phyloP scores from a whole-genome alignment of 1,140 invertebrate genomes.

The Aphelinus atriplicis region DNA sequence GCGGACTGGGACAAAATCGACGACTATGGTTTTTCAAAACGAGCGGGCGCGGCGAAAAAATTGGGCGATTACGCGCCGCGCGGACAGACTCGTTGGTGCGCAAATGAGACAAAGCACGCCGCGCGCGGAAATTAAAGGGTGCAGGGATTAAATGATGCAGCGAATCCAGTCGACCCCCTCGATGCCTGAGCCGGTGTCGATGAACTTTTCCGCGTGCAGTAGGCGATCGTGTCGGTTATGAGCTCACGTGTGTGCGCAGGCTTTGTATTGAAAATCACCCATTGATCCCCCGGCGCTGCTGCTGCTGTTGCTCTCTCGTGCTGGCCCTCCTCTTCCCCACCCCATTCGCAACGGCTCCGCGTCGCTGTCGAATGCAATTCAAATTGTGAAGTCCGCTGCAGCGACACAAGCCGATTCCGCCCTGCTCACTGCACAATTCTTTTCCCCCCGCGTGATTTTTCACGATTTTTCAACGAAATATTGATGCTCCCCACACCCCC shows the following conservation, averaged over 20 bases:
- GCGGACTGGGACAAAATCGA: no score
- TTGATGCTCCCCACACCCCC: no score
- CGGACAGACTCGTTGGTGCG: neutral
- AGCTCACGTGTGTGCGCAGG: conserved; percentile 1
- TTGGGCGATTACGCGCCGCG: no score
- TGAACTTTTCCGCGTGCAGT: conserved; percentile 28
- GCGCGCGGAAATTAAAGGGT: conserved; percentile 17
- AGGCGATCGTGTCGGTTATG: conserved; percentile 1
- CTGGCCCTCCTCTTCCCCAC: neutral
- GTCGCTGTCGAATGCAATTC: conserved; percentile 29
- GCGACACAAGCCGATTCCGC: conserved; percentile 14
- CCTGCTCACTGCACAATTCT: neutral
- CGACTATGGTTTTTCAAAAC: neutral
- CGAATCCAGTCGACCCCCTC: conserved; percentile 12
- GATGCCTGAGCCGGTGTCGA: conserved; percentile 21
- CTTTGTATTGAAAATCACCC: conserved; percentile 40
- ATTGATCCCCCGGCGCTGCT: conserved; percentile 37
- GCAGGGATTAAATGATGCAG: conserved; percentile 15
- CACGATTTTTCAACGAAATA: conserved; percentile 14
- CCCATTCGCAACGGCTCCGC: neutral
- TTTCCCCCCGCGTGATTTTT: conserved; percentile 5
- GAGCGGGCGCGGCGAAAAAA: neutral
- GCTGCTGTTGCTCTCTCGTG: neutral
- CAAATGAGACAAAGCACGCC: conserved; percentile 6
- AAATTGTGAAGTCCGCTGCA: conserved; percentile 20